A percentile compares a stretch with the other conserved stretches of the same genome.
phyloP scores from a whole-genome alignment of 2,888 invertebrate genomes.

The Deilephila porcellus region DNA sequence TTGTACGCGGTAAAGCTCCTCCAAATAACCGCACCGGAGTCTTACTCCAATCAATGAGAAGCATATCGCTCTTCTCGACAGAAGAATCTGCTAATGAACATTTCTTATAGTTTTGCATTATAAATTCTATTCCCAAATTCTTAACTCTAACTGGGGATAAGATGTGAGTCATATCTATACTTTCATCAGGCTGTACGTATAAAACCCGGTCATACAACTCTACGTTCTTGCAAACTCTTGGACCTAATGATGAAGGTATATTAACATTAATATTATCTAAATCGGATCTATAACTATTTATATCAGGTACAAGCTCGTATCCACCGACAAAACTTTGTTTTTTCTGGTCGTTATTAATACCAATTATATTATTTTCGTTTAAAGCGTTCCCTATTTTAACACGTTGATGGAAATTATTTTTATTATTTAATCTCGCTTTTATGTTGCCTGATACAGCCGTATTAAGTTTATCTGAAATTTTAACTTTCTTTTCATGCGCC shows the following conservation, averaged over 20 bases:
- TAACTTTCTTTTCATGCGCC: constrained; percentile 44
- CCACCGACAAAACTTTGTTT: constrained; percentile 70
- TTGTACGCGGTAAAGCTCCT: constrained; percentile 86
- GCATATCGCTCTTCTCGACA: constrained; percentile 55
- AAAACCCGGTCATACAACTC: constrained; percentile 61
- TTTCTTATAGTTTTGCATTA: constrained; percentile 70
- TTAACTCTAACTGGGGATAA: constrained; percentile 65
- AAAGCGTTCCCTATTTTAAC: constrained; percentile 76
- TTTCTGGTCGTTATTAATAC: constrained; percentile 58
- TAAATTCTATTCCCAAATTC: constrained; percentile 69
- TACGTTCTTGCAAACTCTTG: constrained; percentile 69
- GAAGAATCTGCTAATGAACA: constrained; percentile 67
- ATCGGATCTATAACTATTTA: constrained; percentile 68
- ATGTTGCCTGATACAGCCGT: constrained; percentile 31
- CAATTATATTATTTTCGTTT: constrained; percentile 67
- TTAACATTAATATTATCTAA: constrained; percentile 51
- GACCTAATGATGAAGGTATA: constrained; percentile 61
- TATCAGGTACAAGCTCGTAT: constrained; percentile 68
- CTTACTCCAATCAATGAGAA: constrained; percentile 87
- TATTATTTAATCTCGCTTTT: constrained; percentile 38
- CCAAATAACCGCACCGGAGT: constrained; percentile 88
- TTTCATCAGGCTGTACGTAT: constrained; percentile 71
- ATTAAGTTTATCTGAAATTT: constrained; percentile 40
- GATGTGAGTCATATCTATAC: constrained; percentile 67
- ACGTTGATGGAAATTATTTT: constrained; percentile 62